Percentiles rank a stretch among this genome's conserved stretches.
These are phyloP conservation scores for Alectoris magna DNA, from an alignment of 2,797 vertebrate species.

Conservation along the genomic window DNA sequence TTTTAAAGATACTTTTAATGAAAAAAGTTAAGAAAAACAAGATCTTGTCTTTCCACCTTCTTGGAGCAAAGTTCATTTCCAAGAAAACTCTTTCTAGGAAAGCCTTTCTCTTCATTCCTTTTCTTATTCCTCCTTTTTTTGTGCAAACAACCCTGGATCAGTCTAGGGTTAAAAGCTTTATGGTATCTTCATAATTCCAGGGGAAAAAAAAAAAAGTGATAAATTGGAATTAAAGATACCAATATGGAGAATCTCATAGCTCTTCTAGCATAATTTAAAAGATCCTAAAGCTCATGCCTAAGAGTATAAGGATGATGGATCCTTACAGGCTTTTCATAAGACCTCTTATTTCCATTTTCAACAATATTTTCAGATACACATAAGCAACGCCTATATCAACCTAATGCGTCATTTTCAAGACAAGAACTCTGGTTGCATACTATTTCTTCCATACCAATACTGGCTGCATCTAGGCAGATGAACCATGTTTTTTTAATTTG, in stretches of 20 bases:
- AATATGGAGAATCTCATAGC: slow-evolving; percentile 28
- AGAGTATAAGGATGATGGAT: not conserved
- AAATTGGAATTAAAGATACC: slow-evolving; percentile 1
- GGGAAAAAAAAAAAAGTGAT: not conserved
- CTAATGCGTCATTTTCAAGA: slow-evolving; percentile 29
- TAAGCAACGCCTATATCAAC: not conserved
- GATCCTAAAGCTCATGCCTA: not conserved
- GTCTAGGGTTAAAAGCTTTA: slow-evolving; percentile 30
- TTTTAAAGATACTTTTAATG: not conserved
- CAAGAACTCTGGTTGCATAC: not conserved
- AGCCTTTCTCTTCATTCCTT: not conserved
- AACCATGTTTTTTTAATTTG: not conserved
- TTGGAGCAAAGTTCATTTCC: slow-evolving; percentile 8
- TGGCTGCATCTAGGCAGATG: not conserved
- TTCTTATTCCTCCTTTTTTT: not conserved
- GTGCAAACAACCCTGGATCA: not conserved
- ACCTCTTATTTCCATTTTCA: not conserved
- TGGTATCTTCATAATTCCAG: slow-evolving; percentile 49
- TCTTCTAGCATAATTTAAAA: slow-evolving; percentile 36
- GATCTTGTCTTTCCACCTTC: not conserved
- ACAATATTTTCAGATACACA: not conserved
- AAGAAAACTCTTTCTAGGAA: not conserved
- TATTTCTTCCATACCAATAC: not conserved
- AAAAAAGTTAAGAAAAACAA: not conserved
- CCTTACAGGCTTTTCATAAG: not conserved